phyloP scores from a whole-genome alignment of 2,888 invertebrate genomes.

The Agonum fuliginosum region DNA sequence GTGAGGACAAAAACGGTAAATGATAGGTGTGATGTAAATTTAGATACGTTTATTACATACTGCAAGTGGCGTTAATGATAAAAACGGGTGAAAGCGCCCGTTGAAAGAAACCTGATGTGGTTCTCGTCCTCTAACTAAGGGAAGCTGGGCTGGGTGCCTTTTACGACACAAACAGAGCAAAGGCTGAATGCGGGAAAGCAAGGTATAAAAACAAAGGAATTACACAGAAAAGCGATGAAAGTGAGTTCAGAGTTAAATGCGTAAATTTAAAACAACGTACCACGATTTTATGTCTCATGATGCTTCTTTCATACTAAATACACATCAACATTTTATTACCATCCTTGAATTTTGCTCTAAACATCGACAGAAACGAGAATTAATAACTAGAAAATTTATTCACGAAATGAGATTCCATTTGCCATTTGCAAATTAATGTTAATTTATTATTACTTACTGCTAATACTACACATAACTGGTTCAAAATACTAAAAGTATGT shows the following conservation, averaged over 20 bases:
- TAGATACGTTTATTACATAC: no score
- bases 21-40: no score
- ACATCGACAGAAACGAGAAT: constrained; percentile 5
- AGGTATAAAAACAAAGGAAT: constrained; percentile 57
- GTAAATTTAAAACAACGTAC: constrained; percentile 53
- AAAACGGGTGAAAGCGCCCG: constrained; percentile 24
- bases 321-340: constrained; percentile 26
- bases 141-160: constrained; percentile 20
- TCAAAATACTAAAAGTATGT: no score
- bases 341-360: not conserved
- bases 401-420: no score
- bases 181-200: constrained; percentile 55
- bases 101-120: constrained; percentile 18
- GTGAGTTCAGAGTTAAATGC: constrained; percentile 52
- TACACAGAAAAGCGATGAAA: constrained; percentile 55
- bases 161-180: constrained; percentile 37
- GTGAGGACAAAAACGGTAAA: no score
- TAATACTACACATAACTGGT: no score
- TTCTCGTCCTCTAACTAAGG: constrained; percentile 23
- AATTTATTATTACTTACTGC: no score
- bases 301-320: constrained; percentile 25
- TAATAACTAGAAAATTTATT: not conserved
- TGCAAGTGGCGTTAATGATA: constrained; percentile 6
- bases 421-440: no score
- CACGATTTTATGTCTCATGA: constrained; percentile 41